Evolutionary conservation across 2,113 vertebrate species (phyloP), one percentile per base, ranked within the genome.

Genomic region (Apistogramma diplotaenia): DNA sequence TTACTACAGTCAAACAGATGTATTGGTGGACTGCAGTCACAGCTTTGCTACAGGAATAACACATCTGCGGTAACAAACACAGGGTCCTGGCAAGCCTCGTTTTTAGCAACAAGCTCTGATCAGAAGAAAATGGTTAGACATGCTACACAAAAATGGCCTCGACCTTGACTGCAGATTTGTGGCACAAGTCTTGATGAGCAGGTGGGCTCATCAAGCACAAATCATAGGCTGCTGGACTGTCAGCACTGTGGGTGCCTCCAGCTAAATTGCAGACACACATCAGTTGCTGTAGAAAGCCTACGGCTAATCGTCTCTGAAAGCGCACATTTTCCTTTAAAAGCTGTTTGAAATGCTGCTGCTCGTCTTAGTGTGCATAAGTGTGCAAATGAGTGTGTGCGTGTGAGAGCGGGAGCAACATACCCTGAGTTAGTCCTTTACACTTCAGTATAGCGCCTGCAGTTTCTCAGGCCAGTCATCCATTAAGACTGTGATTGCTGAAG

Each of bases 401-500:
- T 16, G 72, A 57, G 9, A 8, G 25, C 27, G 15, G 27, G 40
- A 82, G 10, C 23, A 15, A 33, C 82, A 58, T 35, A 74, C 76
- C 43, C 73, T 43, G 65, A 79, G 76, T 83, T 75, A 86, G 57
- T 79, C 72, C 62, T 77, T 74, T 53, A 78, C 75, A 62, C 76
- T 89, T 81, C 35, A 67, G 23, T 40, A 11, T 33, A 60, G 75
- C n/a, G 31, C 76, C 79, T 83, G 59, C 84, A 80, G 54, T 82
- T 82, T 87, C 78, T 54, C 75, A 71, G 82, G 51, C 82, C 73
- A 82, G 81, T 57, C 89, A 81, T 88, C 87, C 75, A 91, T 92
- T 82, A 90, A 76, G 85, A 49, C 62, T 85, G n/a, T 85, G 86
- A 88, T 86, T 80, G 76, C 78, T 72, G 75, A 74, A 83, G 57